Percentiles rank a stretch among this genome's conserved stretches.
phyloP scores from a whole-genome alignment of 2,797 vertebrate species.

The Cuculus canorus region DNA sequence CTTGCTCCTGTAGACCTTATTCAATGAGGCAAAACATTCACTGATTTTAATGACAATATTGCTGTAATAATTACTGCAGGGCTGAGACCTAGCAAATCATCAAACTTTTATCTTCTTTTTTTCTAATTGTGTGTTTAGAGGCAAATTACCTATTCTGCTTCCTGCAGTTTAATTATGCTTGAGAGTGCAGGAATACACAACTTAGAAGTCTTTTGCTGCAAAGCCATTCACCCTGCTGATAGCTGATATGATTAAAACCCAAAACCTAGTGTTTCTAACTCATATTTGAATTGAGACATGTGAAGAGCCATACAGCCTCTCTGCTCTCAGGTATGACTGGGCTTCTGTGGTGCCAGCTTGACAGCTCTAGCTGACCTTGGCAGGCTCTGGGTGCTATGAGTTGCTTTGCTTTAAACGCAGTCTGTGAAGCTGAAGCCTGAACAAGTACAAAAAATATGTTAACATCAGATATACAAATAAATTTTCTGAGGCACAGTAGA shows the following conservation, averaged over 20 bases:
- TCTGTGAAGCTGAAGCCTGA: not conserved
- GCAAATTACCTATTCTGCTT: not conserved
- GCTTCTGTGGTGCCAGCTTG: not conserved
- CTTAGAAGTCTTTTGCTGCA: not conserved
- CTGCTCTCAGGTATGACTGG: not conserved
- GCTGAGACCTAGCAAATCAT: not conserved
- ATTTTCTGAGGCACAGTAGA: conserved; percentile 42
- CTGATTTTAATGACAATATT: conserved; percentile 26
- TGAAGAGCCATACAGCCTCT: not conserved
- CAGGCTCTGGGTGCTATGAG: conserved; percentile 21
- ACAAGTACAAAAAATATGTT: conserved; percentile 50
- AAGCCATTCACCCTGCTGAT: not conserved
- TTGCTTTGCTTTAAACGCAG: conserved; percentile 38
- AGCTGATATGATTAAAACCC: not conserved
- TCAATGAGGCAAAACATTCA: conserved; percentile 10
- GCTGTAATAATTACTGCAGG: not conserved
- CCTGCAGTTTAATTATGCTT: not conserved
- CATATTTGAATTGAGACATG: not conserved
- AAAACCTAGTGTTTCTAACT: not conserved
- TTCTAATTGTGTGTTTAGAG: not conserved
- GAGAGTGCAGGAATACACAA: not conserved
- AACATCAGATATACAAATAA: conserved; percentile 66
- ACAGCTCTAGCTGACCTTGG: conserved; percentile 9
- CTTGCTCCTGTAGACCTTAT: not conserved
- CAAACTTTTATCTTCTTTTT: not conserved